Evolutionary conservation across 2,888 invertebrate species (phyloP).

Genomic region (Trissoscelio sp.): DNA sequence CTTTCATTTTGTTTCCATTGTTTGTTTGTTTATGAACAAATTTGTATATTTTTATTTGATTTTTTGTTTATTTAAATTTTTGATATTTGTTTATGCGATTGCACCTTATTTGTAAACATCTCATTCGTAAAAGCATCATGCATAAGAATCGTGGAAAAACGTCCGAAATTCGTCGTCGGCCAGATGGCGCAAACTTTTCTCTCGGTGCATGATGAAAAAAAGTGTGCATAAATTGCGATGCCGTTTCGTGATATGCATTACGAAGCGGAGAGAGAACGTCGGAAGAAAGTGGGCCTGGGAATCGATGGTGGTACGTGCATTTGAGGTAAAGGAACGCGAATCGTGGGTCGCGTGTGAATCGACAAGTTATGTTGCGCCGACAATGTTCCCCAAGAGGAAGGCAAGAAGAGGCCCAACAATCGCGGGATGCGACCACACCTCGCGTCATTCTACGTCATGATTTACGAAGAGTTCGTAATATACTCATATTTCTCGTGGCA

Average conservation of each 20-base stretch:
- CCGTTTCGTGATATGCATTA: constrained; percentile 62
- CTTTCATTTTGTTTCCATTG: no score
- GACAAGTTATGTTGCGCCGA: constrained; percentile 71
- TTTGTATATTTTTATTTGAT: background rate
- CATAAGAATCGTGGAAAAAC: constrained; percentile 27
- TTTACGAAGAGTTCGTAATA: no score
- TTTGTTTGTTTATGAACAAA: background rate
- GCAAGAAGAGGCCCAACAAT: constrained; percentile 75
- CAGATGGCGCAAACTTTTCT: constrained; percentile 51
- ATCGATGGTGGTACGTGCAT: constrained; percentile 62
- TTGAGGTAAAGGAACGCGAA: constrained; percentile 69
- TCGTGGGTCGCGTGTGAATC: constrained; percentile 79
- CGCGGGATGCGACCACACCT: constrained; percentile 70
- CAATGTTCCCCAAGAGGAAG: constrained; percentile 72
- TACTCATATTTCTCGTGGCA: no score
- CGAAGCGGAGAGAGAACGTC: constrained; percentile 45
- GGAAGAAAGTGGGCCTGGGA: constrained; percentile 69
- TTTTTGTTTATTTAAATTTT: background rate
- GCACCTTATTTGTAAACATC: background rate
- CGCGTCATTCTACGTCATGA: no score
- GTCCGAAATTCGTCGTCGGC: constrained; percentile 42
- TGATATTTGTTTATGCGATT: no score
- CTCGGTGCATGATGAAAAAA: constrained; percentile 37
- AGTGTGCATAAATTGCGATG: constrained; percentile 49
- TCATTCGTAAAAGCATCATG: constrained; percentile 48